Base-by-base conservation (phyloP, 2,113 vertebrate genomes). In the Rostratula benghalensis region DNA sequence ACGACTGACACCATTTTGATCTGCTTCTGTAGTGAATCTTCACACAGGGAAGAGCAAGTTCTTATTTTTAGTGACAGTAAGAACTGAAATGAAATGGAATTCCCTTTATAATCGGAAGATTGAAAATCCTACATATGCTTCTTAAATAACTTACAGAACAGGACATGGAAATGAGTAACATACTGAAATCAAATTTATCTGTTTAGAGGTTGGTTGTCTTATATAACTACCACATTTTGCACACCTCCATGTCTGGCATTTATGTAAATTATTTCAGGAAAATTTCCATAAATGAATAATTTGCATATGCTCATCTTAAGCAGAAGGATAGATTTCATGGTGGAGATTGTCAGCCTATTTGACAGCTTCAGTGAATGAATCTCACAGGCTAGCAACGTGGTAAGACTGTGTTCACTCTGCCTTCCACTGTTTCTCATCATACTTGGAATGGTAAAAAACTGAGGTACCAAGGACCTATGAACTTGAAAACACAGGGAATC, bases 231-330 rank as follows among this genome's bases (percentile, higher is more conserved):
- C 33, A 71, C 31, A 91, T 75, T 91, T 94, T 84, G 27, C 57
- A 92, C 73, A 92, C 83, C 53, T 87, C 64, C 60, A 43, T 75
- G 89, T 91, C 89, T 97, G 43, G 48, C 23, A 76, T 95, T 95
- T 84, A 68, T 84, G 87, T 35, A 91, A 87, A 92, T 79, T 92
- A 24, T 64, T 90, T 69, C 80, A 89, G 56, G 81, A 84, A 56
- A 48, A 78, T 82, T 79, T 94, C 27, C 69, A 92, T 96, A 87
- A 83, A 56, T 48, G 7, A 78, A 23, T 75, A 48, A 91, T 87
- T 92, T 89, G 24, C 86, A 92, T 94, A 87, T 31, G 43, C 9
- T 88, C 83, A 93, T 71, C 82, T 96, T 94, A 92, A 83, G 22
- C 27, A 13, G 56, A 89, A 85, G 63, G 79, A 61, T 86, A 31